phyloP scores from a whole-genome alignment of 2,888 invertebrate genomes.

The Bhutanitis thaidina region DNA sequence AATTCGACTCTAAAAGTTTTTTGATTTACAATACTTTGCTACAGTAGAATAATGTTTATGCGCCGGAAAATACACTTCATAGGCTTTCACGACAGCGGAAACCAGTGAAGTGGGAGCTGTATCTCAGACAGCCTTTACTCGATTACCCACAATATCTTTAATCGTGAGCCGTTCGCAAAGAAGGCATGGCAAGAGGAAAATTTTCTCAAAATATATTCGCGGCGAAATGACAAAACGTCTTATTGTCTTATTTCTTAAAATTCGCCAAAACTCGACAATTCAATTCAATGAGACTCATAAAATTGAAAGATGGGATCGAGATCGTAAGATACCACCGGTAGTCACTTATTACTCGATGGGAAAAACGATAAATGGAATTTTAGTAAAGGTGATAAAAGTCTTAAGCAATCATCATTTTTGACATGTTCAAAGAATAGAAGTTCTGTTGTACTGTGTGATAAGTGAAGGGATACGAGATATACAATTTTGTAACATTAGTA shows the following conservation, averaged over 20 bases:
- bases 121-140: constrained; percentile 15
- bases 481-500: too few relatives aligned
- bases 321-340: constrained; percentile 32
- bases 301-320: constrained; percentile 55
- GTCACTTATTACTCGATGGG: not conserved
- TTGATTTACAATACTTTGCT: too few relatives aligned
- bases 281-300: constrained; percentile 60
- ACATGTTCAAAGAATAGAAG: too few relatives aligned
- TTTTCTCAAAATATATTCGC: not conserved
- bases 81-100: constrained; percentile 15
- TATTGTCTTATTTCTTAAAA: constrained; percentile 58
- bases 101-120: not conserved
- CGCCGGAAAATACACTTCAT: constrained; percentile 12
- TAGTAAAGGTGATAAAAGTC: too few relatives aligned
- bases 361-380: not conserved
- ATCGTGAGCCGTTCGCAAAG: constrained; percentile 17
- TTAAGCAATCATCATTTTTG: too few relatives aligned
- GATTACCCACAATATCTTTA: constrained; percentile 23
- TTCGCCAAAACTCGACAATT: constrained; percentile 66
- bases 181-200: constrained; percentile 2
- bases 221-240: constrained; percentile 46
- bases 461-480: too few relatives aligned
- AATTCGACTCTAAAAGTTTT: too few relatives aligned
- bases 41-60: constrained; percentile 1
- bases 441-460: too few relatives aligned